Conservation (phyloP, 2,888 invertebrate species). For the Tipula lateralis region DNA sequence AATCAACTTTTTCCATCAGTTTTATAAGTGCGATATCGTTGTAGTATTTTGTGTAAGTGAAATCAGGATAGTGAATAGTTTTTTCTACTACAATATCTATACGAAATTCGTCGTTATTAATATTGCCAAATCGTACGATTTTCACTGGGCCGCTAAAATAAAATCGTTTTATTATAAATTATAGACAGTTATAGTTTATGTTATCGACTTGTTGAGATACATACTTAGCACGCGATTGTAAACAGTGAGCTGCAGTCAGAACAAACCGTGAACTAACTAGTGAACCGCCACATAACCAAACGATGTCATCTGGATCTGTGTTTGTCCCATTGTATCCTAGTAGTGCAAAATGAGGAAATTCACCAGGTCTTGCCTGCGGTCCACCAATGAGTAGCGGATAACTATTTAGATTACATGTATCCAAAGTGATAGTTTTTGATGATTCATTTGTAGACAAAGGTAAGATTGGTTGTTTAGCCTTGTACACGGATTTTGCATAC, state of each 20-base stretch:
- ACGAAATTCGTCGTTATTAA: conserved; percentile 43
- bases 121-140: conserved; percentile 45
- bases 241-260: conserved; percentile 59
- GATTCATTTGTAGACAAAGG: neutral
- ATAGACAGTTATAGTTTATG: neutral
- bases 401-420: neutral
- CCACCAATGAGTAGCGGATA: neutral
- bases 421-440: neutral
- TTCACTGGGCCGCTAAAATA: conserved; percentile 6
- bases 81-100: conserved; percentile 42
- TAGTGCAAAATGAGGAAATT: conserved; percentile 44
- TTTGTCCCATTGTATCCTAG: neutral
- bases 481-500: neutral
- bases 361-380: conserved; percentile 37
- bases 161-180: neutral
- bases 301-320: neutral
- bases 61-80: conserved; percentile 47
- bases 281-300: conserved; percentile 56
- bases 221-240: conserved; percentile 33
- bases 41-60: conserved; percentile 46
- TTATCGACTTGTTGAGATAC: neutral
- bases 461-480: neutral
- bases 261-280: conserved; percentile 54
- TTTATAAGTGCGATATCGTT: conserved; percentile 55
- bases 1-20: conserved; percentile 44